These are phyloP conservation scores for Gambusia yucatana DNA, from an alignment of 2,797 vertebrate genomes.

Conservation along the genomic window DNA sequence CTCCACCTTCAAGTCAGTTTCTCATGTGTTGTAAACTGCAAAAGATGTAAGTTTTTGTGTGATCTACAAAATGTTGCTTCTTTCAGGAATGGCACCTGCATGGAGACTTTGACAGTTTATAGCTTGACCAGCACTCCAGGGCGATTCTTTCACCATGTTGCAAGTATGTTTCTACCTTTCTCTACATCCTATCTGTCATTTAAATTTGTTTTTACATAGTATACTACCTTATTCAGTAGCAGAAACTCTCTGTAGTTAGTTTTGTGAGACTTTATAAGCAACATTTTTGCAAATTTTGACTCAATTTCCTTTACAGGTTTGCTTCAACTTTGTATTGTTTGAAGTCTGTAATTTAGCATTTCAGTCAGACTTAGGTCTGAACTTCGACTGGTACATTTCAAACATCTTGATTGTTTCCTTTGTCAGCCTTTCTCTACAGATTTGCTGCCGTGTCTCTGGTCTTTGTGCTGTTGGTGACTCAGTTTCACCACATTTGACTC, in stretches of 20 bases:
- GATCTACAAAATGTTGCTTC: constrained; percentile 3
- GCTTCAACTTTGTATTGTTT: not conserved
- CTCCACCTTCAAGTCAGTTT: constrained; percentile 40
- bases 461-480: not conserved
- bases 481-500: not conserved
- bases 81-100: constrained; percentile 59
- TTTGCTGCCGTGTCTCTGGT: not conserved
- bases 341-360: not conserved
- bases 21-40: not conserved
- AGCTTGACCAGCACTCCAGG: constrained; percentile 58
- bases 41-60: not conserved
- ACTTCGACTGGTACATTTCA: not conserved
- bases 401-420: not conserved
- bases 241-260: not conserved
- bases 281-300: not conserved
- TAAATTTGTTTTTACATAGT: not conserved
- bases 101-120: constrained; percentile 31
- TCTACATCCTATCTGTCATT: not conserved
- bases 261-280: not conserved
- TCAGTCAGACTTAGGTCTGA: not conserved
- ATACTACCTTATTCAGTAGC: not conserved
- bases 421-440: not conserved
- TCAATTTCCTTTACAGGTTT: not conserved
- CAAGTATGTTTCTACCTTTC: constrained; percentile 42
- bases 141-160: constrained; percentile 62